phyloP scores from a whole-genome alignment of 2,797 vertebrate species.

The Cyprinodon diabolis region DNA sequence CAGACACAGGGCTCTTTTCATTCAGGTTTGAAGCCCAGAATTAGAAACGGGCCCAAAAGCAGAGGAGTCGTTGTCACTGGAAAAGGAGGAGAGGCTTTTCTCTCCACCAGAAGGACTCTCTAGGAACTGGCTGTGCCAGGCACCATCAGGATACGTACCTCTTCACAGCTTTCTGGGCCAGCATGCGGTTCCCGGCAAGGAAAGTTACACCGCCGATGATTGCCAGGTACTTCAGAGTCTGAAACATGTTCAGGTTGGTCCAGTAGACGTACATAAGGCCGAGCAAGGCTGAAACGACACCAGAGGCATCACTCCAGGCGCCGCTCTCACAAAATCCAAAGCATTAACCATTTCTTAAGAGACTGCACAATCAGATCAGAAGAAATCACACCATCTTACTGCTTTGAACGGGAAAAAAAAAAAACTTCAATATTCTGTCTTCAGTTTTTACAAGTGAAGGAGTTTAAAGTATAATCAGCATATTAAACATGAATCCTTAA shows the following conservation, averaged over 20 bases:
- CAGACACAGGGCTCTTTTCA: slow-evolving; percentile 21
- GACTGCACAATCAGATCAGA: not conserved
- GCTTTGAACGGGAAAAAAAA: not conserved
- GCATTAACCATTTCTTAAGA: not conserved
- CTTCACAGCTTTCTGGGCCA: slow-evolving; percentile 98
- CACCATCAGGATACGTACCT: slow-evolving; percentile 78
- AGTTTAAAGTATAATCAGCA: no score
- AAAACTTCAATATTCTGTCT: not conserved
- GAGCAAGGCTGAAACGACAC: slow-evolving; percentile 85
- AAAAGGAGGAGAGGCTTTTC: slow-evolving; percentile 22
- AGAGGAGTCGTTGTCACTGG: slow-evolving; percentile 17
- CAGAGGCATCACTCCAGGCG: not conserved
- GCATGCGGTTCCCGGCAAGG: slow-evolving; percentile 97
- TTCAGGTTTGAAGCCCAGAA: slow-evolving; percentile 39
- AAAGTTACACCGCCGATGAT: slow-evolving; percentile 94
- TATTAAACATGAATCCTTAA: no score
- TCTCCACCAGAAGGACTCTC: slow-evolving; percentile 47
- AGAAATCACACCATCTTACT: not conserved
- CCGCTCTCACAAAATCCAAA: not conserved
- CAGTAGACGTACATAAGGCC: slow-evolving; percentile 99
- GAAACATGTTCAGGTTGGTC: slow-evolving; percentile 99
- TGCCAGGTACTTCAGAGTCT: slow-evolving; percentile 97
- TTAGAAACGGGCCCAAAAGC: slow-evolving; percentile 39
- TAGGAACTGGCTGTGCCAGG: slow-evolving; percentile 18
- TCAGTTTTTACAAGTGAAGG: not conserved